These are phyloP conservation scores for Agriopis aurantiaria DNA, from an alignment of 2,888 invertebrate species.

Conservation along the genomic window DNA sequence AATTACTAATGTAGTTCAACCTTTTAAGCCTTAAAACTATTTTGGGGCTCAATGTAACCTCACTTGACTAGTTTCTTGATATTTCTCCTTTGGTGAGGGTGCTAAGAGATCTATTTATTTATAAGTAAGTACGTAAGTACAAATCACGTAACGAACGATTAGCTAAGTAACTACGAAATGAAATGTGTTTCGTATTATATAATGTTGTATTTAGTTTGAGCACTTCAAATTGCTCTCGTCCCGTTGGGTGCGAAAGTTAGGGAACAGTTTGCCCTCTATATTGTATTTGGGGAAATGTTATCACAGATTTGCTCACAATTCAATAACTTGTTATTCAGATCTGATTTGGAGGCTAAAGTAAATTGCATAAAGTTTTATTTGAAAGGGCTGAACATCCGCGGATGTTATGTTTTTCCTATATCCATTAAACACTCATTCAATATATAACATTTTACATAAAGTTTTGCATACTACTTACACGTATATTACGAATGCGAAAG, in stretches of 20 bases:
- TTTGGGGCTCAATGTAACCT: too few relatives aligned
- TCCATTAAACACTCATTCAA: too few relatives aligned
- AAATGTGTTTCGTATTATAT: slow-evolving; percentile 6
- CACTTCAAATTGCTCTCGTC: slow-evolving; percentile 17
- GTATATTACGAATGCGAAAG: too few relatives aligned
- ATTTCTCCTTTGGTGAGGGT: too few relatives aligned
- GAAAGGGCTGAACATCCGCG: not conserved
- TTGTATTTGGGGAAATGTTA: slow-evolving; percentile 28
- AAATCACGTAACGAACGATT: not conserved
- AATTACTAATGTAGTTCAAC: too few relatives aligned
- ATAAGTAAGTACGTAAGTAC: too few relatives aligned
- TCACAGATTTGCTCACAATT: slow-evolving; percentile 20
- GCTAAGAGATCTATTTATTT: too few relatives aligned
- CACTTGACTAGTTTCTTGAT: too few relatives aligned
- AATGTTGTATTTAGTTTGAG: slow-evolving; percentile 6
- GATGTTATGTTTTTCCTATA: not conserved
- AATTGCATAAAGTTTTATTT: not conserved
- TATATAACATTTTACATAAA: too few relatives aligned
- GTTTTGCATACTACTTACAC: too few relatives aligned
- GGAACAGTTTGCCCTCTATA: slow-evolving; percentile 22
- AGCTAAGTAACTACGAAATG: not conserved
- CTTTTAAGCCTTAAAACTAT: too few relatives aligned
- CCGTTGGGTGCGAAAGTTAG: slow-evolving; percentile 16
- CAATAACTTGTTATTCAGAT: slow-evolving; percentile 23
- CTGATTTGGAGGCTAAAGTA: not conserved